phyloP scores from a whole-genome alignment of 2,113 vertebrate genomes.

The Gymnobelideus leadbeateri region DNA sequence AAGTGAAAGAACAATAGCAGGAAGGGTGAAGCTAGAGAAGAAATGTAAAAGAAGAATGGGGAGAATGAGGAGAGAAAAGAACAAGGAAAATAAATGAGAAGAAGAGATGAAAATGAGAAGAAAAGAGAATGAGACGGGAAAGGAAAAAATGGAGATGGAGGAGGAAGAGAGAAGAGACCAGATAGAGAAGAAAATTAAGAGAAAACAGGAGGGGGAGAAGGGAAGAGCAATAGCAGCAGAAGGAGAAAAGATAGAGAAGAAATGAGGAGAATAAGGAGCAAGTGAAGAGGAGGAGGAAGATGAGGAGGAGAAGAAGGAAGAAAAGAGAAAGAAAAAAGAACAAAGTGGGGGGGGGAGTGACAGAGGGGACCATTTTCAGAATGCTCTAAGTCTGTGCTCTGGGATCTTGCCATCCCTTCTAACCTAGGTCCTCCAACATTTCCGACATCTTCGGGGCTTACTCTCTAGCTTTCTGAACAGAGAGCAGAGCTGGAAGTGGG shows the following conservation, averaged over 20 bases:
- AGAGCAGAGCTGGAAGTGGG: background rate
- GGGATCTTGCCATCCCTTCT: background rate
- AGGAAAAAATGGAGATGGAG: background rate
- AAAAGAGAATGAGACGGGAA: background rate
- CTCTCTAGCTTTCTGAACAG: background rate
- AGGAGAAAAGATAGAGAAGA: background rate
- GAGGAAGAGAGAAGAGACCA: background rate
- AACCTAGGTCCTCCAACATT: background rate
- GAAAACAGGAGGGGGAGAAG: background rate
- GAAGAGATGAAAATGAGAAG: background rate
- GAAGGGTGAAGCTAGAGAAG: too few species aligned
- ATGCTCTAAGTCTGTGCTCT: background rate
- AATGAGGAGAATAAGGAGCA: background rate
- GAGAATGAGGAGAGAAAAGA: background rate
- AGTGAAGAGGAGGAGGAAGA: background rate
- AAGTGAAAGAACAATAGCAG: too few species aligned
- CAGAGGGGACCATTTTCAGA: background rate
- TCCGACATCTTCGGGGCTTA: background rate
- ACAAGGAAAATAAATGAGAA: background rate
- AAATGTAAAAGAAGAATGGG: too few species aligned
- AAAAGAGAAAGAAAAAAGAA: background rate
- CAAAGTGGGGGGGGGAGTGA: conserved; percentile 13
- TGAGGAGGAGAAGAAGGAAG: background rate
- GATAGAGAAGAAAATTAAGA: background rate
- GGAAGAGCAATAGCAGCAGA: background rate